Base-by-base conservation (phyloP, 2,113 vertebrate genomes). In the Rhinogobius similis region DNA sequence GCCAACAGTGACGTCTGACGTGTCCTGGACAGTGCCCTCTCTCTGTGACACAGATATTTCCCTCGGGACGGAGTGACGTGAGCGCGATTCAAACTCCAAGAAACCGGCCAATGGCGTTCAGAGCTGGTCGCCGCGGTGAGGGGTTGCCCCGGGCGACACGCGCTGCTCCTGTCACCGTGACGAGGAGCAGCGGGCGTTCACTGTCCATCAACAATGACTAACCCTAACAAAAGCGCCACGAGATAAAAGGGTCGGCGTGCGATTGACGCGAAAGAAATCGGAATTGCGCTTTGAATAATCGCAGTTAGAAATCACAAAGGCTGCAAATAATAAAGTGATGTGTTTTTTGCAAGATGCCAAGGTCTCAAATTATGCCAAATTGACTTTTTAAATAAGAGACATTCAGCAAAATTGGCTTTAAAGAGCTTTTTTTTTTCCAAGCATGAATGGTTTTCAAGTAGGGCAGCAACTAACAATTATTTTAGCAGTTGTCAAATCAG, bases 61-160 rank as follows among this genome's bases (percentile, higher is more conserved):
- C 62, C 36, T n/a, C 59, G 68, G 32, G 66, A 68, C 53, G 20
- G 4, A 48, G 69, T 55, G 75, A 63, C 59, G 53, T 9, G 23
- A 73, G 24, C 39, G 38, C 29, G 68, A 58, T 32, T 67, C 61
- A 66, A 61, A 75, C 75, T 66, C 62, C 27, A 55, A 62, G 67
- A 69, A 73, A 71, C 24, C 56, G 65, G 59, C 85, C 68, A 74
- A 46, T 76, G 32, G 32, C 78, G 50, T 76, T 27, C 38, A 12
- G 48, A 62, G 66, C 67, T 43, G 64, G 78, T 87, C 73, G 84
- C 80, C 74, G 75, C 78, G 73, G 84, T 64, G 79, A 84, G 41
- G n/a, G 75, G 82, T 87, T 84, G 83, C 84, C 83, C 21, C 11
- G 46, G 76, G 86, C 46, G 70, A 89, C 76, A 75, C 72, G 61